Base-by-base conservation (phyloP, 1,140 invertebrate genomes). In the Heliconius congener region DNA sequence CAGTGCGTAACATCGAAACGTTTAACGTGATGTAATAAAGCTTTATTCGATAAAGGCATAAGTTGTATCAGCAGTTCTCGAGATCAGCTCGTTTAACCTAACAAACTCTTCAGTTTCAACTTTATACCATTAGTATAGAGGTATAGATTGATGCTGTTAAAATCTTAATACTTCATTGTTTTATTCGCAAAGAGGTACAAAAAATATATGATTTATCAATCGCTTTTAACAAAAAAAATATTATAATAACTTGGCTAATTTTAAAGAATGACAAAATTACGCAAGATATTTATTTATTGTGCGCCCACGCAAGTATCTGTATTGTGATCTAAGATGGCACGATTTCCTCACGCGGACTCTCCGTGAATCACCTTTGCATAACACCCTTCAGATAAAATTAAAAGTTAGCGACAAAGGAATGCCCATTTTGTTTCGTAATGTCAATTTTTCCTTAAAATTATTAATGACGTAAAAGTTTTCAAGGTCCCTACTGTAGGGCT, bases 301-400 rank as follows among this genome's bases (percentile, higher is more conserved):
- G 9, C 76, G 70, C 76, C 76, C 57, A 76, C 74, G 57, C 74
- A 30, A 11, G 30, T 42, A 39, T 76, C 74, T 16, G 60, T 16
- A 70, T 76, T 76, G 57, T 76, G 60, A 76, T 76, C 74, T 76
- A 76, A 76, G 74, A 76, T 76, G 74, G 60, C 52, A 57, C 60
- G 74, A 70, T 76, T 76, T 42, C 74, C 60, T n/a, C 30, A 46
- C 34, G 74, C 30, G 37, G 50, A 74, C 23, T 34, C 57, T 52
- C 52, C 50, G 27, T 76, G 74, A 70, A 70, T 76, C 57, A 76
- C 60, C 42, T 76, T 76, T 76, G 74, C 74, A 76, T 76, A 76
- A 76, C 34, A 76, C 74, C 39, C 74, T 76, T 71, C 39, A 76
- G 23, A 66, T 66, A 30, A 27, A 30, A 27, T 27, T 66, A 66